phyloP scores from a whole-genome alignment of 2,113 vertebrate genomes.

The Cardinalis cardinalis region DNA sequence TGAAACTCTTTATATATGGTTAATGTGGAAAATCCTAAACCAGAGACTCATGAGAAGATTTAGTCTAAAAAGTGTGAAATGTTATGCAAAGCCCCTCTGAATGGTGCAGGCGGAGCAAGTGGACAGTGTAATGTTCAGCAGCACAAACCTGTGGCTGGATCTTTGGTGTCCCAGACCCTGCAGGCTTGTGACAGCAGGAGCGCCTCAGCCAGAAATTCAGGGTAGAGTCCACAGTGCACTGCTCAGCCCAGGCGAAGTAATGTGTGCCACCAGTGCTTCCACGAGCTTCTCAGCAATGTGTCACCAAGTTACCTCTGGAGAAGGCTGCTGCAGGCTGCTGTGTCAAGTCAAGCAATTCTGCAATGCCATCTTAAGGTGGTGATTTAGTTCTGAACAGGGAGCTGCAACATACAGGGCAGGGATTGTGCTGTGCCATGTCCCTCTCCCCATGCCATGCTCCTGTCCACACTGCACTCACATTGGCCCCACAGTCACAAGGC shows the following conservation, averaged over 20 bases:
- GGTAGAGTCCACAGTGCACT: background rate
- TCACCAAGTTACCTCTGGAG: background rate
- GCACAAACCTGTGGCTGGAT: background rate
- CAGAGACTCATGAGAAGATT: background rate
- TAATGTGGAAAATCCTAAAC: background rate
- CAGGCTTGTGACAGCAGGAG: background rate
- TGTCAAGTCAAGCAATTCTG: background rate
- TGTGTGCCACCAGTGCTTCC: background rate
- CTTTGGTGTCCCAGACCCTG: background rate
- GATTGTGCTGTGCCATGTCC: too few species aligned
- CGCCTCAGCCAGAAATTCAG: background rate
- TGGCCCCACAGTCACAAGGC: background rate
- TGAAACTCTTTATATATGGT: background rate
- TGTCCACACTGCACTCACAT: background rate
- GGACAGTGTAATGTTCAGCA: background rate
- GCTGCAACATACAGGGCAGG: background rate
- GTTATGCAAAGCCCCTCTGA: background rate
- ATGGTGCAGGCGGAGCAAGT: background rate
- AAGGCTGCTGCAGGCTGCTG: background rate
- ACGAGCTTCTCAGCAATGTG: background rate
- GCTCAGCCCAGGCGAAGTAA: background rate
- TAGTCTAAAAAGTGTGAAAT: background rate
- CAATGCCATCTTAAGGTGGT: background rate
- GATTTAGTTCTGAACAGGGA: background rate
- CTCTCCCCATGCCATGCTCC: fast-evolving